Evolutionary conservation across 37 sponge, comb jelly and placozoan species (phyloP).

Genomic region (Tethya wilhelma): DNA sequence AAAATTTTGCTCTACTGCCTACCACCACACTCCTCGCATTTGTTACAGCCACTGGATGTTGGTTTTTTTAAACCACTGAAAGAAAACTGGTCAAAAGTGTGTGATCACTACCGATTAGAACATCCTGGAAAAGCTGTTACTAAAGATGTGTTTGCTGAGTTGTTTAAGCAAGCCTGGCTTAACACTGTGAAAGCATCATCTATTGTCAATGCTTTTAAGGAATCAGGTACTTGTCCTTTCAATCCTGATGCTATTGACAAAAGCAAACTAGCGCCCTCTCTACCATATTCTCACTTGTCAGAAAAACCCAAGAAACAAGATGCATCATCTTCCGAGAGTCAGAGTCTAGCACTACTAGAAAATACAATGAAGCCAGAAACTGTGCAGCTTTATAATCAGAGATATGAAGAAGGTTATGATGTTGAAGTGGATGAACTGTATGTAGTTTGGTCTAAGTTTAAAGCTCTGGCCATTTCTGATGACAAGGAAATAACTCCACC

Average conservation of each 20-base stretch:
- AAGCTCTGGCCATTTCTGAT: background rate
- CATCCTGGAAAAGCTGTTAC: slow-evolving; percentile 11
- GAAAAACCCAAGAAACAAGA: background rate
- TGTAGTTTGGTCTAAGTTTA: slow-evolving; percentile 23
- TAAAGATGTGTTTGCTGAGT: slow-evolving; percentile 31
- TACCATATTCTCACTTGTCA: background rate
- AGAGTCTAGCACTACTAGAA: background rate
- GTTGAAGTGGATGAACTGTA: slow-evolving; percentile 30
- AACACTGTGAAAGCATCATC: slow-evolving; percentile 19
- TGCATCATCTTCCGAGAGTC: background rate
- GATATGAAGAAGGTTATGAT: slow-evolving; percentile 52
- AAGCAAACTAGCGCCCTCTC: background rate
- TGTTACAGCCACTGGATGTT: slow-evolving; percentile 31
- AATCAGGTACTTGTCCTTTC: slow-evolving; percentile 35
- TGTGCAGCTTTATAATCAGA: background rate
- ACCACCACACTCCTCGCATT: slow-evolving; percentile 46
- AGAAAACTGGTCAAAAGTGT: background rate
- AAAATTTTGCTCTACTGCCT: slow-evolving; percentile 20
- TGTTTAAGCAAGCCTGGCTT: slow-evolving; percentile 45
- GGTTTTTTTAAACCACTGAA: slow-evolving; percentile 35
- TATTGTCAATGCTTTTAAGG: slow-evolving; percentile 42
- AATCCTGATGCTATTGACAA: background rate
- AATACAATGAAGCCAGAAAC: background rate
- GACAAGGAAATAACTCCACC: too few species aligned
- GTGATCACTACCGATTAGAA: background rate